phyloP scores from a whole-genome alignment of 2,113 vertebrate species.

The Notothenia rossii region DNA sequence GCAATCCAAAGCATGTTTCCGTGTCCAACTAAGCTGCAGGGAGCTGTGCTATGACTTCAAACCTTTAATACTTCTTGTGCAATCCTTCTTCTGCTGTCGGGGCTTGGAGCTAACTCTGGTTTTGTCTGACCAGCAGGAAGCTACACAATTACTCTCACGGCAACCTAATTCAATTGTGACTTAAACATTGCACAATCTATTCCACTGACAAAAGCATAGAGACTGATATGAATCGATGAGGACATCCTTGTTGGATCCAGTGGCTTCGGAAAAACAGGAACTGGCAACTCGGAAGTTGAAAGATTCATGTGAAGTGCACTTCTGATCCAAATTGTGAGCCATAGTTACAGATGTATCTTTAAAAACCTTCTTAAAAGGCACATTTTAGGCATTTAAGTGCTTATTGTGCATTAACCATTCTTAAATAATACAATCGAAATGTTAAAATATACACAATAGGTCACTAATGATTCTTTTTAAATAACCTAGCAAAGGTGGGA shows the following conservation, averaged over 20 bases:
- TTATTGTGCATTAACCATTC: background rate
- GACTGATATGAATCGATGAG: conserved; percentile 29
- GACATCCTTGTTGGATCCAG: conserved; percentile 28
- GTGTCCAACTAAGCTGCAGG: background rate
- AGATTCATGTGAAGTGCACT: conserved; percentile 9
- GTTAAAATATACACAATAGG: background rate
- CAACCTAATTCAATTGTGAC: conserved; percentile 23
- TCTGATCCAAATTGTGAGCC: background rate
- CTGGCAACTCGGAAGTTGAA: conserved; percentile 1
- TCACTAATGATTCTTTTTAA: background rate
- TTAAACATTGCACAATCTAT: conserved; percentile 25
- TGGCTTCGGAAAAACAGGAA: conserved; percentile 37
- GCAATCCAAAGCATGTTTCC: background rate
- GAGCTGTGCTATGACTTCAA: background rate
- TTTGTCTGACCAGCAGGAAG: background rate
- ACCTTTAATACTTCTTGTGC: background rate
- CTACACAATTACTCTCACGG: background rate
- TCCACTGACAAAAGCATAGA: conserved; percentile 20
- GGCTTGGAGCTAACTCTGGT: conserved; percentile 1
- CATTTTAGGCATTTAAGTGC: background rate
- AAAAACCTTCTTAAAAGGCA: background rate
- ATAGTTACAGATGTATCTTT: background rate
- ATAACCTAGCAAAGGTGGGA: background rate
- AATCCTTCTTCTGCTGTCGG: background rate
- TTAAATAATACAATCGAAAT: background rate